Conservation (phyloP, 2,113 vertebrate species). For the Balaeniceps rex region DNA sequence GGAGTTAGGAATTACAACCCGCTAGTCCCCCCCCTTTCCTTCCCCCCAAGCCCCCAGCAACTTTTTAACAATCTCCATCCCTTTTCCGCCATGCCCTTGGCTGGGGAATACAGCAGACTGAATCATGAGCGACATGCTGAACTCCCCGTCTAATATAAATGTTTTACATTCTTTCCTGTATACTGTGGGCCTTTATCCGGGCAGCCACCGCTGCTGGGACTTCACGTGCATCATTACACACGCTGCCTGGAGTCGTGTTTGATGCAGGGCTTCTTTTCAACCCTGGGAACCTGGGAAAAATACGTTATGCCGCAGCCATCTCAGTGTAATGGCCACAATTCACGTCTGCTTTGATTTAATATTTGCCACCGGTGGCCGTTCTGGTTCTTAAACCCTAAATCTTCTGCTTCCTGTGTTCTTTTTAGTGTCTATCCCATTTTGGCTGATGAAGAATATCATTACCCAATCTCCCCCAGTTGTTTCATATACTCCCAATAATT, state of each 20-base stretch:
- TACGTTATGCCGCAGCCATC: not conserved
- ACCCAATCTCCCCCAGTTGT: not conserved
- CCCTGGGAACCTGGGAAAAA: conserved; percentile 24
- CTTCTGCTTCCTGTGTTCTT: not conserved
- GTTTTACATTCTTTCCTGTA: conserved; percentile 49
- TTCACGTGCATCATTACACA: conserved; percentile 38
- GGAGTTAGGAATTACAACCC: conserved; percentile 56
- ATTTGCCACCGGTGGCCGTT: not conserved
- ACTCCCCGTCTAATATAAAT: conserved; percentile 36
- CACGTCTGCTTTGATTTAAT: not conserved
- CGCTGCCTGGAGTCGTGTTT: not conserved
- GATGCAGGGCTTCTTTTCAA: not conserved
- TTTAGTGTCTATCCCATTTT: not conserved
- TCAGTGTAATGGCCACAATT: not conserved
- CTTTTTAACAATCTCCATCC: conserved; percentile 47
- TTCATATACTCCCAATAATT: not conserved
- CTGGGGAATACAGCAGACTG: conserved; percentile 23
- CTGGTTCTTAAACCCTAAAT: not conserved
- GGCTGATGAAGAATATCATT: not conserved
- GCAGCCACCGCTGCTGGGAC: conserved; percentile 21
- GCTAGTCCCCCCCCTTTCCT: not conserved
- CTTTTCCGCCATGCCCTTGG: conserved; percentile 17
- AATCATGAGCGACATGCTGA: conserved; percentile 37
- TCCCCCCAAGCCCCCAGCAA: not conserved
- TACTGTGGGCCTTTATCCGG: conserved; percentile 6